Base-by-base conservation (phyloP, 64 coral and sea anemone species). In the Montipora foliosa region DNA sequence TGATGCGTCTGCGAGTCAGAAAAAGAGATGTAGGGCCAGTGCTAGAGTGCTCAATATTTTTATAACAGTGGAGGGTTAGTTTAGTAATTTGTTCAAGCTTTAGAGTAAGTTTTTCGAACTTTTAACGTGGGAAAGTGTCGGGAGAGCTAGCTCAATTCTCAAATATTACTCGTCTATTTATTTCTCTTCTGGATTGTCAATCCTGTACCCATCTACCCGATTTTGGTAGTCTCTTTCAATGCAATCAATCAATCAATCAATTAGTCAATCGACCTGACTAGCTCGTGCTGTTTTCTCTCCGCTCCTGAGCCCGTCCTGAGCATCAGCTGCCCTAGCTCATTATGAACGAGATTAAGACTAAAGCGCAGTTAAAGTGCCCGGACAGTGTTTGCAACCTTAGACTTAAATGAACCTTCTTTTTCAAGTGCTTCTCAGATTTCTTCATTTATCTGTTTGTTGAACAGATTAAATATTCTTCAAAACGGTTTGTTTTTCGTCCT, bases 361-460 rank as follows among this genome's bases (percentile, higher is more conserved):
- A 37, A 37, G 37, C 37, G 37, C 2, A 37, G 37, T 37, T 2
- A 37, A 37, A 37, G 37, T 37, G 37, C 37, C 37, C 37, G 37
- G 37, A 37, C 37, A 37, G 1, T 2, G 37, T 37, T 37, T 37
- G 37, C 37, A 37, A 37, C 37, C 37, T 37, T 2, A 37, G 37
- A 37, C 37, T 37, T 55, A 55, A 55, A 5, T 55, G 10, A 5
- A 55, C 10, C 52, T 55, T 55, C 52, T 10, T 55, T 0, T 76
- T 47, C 74, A 45, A 76, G 11, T 47, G 21, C 12, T 11, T 44
- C 10, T 15, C 10, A 47, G 29, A 49, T 84, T 68, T 1, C 16
- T 6, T 67, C 44, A 44, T 17, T 67, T n/a, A 6, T 19, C 19
- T 71, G 82, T 86, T 86, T 71, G 82, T 86, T 51, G 50, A 71